These are phyloP conservation scores for Ctenochaetus hawaiiensis DNA, from an alignment of 2,797 vertebrate species.

Conservation along the genomic window DNA sequence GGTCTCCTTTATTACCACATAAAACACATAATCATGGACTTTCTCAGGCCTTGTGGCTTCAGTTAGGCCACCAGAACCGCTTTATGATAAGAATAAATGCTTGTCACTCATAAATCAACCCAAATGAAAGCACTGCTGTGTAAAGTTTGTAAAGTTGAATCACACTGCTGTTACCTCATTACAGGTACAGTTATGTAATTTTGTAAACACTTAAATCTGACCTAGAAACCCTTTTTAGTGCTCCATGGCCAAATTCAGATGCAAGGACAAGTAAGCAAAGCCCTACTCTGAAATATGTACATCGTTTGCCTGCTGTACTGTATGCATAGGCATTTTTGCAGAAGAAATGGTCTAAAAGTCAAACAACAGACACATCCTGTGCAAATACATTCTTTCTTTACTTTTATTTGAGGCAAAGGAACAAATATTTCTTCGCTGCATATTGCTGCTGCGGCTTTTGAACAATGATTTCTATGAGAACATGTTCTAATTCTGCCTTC, in stretches of 20 bases:
- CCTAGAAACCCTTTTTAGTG: too few species aligned
- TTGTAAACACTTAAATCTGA: neutral
- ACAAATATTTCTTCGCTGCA: slow-evolving; percentile 45
- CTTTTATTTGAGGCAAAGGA: slow-evolving; percentile 23
- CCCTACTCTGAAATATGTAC: neutral
- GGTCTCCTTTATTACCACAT: neutral
- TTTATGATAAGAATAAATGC: slow-evolving; percentile 6
- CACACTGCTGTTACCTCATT: neutral
- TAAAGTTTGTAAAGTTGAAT: neutral
- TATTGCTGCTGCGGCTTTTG: slow-evolving; percentile 8
- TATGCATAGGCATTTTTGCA: neutral
- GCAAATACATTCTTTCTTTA: slow-evolving; percentile 27
- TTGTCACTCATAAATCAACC: slow-evolving; percentile 11
- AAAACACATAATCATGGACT: neutral
- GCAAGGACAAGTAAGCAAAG: neutral
- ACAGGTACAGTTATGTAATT: neutral
- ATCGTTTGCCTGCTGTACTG: neutral
- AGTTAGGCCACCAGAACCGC: too few species aligned
- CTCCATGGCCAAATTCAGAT: neutral
- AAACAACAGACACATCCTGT: slow-evolving; percentile 30
- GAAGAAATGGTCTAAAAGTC: neutral
- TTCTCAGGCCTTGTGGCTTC: neutral
- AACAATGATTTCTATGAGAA: neutral
- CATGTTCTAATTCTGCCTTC: slow-evolving; percentile 1
- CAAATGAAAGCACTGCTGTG: neutral